phyloP scores from a whole-genome alignment of 2,888 invertebrate species.

The Sarcophaga rosellei region DNA sequence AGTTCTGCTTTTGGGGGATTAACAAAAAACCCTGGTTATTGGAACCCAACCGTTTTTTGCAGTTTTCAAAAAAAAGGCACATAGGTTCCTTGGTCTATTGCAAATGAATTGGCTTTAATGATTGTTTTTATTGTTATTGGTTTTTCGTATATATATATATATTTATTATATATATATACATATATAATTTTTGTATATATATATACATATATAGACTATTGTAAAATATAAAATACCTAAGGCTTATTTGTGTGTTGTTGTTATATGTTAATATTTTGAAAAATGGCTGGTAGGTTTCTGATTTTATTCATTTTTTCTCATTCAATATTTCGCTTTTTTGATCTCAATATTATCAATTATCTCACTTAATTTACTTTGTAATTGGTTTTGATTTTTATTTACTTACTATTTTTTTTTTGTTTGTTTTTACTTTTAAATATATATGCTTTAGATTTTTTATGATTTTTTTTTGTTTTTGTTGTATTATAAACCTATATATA shows the following conservation, averaged over 20 bases:
- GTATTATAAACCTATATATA: slow-evolving; percentile 77
- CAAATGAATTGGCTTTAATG: slow-evolving; percentile 77
- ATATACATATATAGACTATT: slow-evolving; percentile 74
- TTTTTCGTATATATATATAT: slow-evolving; percentile 53
- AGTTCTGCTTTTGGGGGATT: neutral
- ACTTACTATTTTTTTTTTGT: slow-evolving; percentile 54
- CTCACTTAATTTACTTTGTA: slow-evolving; percentile 40
- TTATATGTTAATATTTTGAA: slow-evolving; percentile 69
- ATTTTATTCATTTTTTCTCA: slow-evolving; percentile 34
- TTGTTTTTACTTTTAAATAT: slow-evolving; percentile 33
- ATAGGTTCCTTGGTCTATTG: slow-evolving; percentile 74
- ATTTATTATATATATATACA: slow-evolving; percentile 64
- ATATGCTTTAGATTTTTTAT: slow-evolving; percentile 63
- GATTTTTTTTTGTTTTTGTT: slow-evolving; percentile 60
- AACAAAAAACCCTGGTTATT: slow-evolving; percentile 70
- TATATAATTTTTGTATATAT: slow-evolving; percentile 71
- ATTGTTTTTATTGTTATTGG: slow-evolving; percentile 74
- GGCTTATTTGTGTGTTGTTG: slow-evolving; percentile 63
- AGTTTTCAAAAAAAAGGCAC: slow-evolving; percentile 62
- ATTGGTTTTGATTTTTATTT: slow-evolving; percentile 42
- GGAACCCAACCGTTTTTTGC: slow-evolving; percentile 70
- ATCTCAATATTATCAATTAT: slow-evolving; percentile 32
- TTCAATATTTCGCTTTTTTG: slow-evolving; percentile 8
- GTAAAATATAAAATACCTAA: slow-evolving; percentile 74
- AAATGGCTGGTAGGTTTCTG: slow-evolving; percentile 67